phyloP scores from a whole-genome alignment of 2,113 vertebrate genomes.

The Turdus rufiventris region DNA sequence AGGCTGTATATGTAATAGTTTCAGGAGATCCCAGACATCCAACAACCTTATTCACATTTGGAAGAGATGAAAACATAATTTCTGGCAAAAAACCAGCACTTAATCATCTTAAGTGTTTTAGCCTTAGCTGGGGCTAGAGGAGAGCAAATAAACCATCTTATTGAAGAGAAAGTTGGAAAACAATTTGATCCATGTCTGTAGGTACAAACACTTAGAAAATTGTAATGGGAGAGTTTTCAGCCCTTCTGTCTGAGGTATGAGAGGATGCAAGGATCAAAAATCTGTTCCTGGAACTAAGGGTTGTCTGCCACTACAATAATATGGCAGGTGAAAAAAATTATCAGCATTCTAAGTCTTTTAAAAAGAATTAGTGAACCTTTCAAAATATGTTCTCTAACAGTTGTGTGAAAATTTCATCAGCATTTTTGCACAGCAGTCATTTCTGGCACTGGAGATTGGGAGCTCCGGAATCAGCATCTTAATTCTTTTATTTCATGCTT shows the following conservation, averaged over 20 bases:
- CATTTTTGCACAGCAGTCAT: neutral
- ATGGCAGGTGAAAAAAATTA: neutral
- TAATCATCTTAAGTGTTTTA: neutral
- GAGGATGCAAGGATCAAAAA: neutral
- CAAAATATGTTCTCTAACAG: neutral
- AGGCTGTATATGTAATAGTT: neutral
- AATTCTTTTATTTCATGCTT: neutral
- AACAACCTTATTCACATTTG: neutral
- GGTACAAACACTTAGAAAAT: neutral
- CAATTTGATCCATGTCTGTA: rapidly evolving
- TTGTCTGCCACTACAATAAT: neutral
- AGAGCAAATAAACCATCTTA: neutral
- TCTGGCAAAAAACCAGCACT: neutral
- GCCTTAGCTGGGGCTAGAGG: neutral
- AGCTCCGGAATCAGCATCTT: neutral
- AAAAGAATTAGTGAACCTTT: neutral
- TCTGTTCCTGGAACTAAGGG: neutral
- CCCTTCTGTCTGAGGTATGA: neutral
- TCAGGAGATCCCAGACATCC: neutral
- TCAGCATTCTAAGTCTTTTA: neutral
- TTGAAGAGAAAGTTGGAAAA: neutral
- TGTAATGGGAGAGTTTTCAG: neutral
- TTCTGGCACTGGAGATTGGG: neutral
- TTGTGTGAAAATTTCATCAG: neutral
- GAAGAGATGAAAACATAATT: neutral